Evolutionary conservation across 1,140 invertebrate species (phyloP).

Genomic region (Apocrypta bakeri): DNA sequence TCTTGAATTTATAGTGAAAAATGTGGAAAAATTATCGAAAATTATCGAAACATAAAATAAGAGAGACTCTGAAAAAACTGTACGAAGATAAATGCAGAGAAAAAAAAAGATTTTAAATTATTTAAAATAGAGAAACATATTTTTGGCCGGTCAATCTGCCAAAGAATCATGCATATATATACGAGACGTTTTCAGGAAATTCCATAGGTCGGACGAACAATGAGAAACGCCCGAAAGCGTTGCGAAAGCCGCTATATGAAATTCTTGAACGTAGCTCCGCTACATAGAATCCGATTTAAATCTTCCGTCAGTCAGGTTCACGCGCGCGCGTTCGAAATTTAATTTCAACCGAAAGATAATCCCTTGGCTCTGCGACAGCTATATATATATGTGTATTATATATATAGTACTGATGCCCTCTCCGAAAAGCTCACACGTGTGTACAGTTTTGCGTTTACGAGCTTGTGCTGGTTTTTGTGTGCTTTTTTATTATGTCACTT

Average conservation of each 20-base stretch:
- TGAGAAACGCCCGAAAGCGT: not conserved
- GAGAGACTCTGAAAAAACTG: too few species aligned
- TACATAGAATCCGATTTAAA: not conserved
- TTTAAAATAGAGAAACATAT: too few species aligned
- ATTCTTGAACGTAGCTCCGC: not conserved
- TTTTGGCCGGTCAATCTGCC: too few species aligned
- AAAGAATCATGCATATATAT: too few species aligned
- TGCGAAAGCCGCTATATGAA: not conserved
- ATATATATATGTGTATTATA: too few species aligned
- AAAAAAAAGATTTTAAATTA: too few species aligned
- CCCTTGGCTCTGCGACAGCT: not conserved
- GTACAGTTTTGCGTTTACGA: conserved; percentile 27
- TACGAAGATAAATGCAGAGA: too few species aligned
- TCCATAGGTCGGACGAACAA: not conserved
- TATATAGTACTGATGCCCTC: too few species aligned
- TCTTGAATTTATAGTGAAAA: too few species aligned
- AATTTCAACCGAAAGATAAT: conserved; percentile 11
- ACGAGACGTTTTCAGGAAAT: not conserved
- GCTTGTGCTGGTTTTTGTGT: not conserved
- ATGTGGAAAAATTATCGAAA: too few species aligned
- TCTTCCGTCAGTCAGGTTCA: not conserved
- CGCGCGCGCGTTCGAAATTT: not conserved
- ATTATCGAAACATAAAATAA: too few species aligned
- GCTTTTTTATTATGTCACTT: conserved; percentile 24
- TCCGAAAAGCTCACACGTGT: not conserved